Base-by-base conservation (phyloP, 2,888 invertebrate genomes). In the Leucania comma region DNA sequence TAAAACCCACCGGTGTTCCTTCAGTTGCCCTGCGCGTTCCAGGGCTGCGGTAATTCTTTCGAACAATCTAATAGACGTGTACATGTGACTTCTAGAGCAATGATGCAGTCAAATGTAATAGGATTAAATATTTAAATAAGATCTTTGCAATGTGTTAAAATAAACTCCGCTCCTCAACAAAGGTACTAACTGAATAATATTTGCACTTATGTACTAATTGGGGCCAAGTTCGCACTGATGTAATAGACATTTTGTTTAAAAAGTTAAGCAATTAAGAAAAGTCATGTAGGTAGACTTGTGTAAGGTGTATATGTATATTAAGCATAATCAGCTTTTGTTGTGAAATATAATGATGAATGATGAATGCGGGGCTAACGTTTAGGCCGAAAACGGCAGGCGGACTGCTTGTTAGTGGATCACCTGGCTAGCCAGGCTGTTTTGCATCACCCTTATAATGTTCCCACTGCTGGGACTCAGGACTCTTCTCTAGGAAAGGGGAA, bases 261-360 rank as follows among this genome's bases (percentile, higher is more conserved):
- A 78, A 71, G 56, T 72, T 77, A 70, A 69, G 69, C 72, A 72
- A 78, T 79, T 75, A 54, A 46, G 53, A 46, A 76, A 75, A 75
- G 26, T 66, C 48, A 67, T 50, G 48, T 48, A 54, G 54, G 20
- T 32, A 53, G 10, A 57, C 50, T 66, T 65, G 53, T 0, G 68
- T 60, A 72, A 75, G 54, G 8, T 56, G 22, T 57, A 20, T 65
- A 51, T 29, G 17, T 57, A 68, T 46, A n/a, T n/a, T n/a, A n/a
- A n/a, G n/a, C 62, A 50, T 59, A 50, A 42, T 42, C 42, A 60
- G 38, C 3, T 32, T 69, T 59, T 65, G 42, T 68, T 68, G 20
- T 32, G 70, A 29, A 70, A 70, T 38, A n/a, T n/a, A 29, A 29
- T 29, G 29, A 29, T 29, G n/a, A 20, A 42, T 12, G 14, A 2